Evolutionary conservation across 2,113 vertebrate species (phyloP).

Genomic region (Daphoenositta chrysoptera): DNA sequence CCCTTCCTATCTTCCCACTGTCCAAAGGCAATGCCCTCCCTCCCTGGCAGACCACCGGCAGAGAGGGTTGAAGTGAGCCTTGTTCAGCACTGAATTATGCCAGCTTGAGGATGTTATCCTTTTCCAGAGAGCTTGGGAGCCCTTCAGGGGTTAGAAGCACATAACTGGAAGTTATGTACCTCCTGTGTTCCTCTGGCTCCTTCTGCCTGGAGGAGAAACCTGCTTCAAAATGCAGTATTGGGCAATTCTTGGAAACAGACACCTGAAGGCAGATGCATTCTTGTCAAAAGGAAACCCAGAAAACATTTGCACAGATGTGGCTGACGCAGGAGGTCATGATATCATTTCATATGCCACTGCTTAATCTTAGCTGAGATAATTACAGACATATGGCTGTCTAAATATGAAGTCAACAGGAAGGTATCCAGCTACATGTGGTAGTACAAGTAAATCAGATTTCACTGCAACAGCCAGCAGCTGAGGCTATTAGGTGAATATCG

Average conservation of each 20-base stretch:
- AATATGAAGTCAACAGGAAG: slow-evolving; percentile 49
- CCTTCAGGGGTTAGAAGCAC: background rate
- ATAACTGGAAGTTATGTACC: background rate
- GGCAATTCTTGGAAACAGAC: background rate
- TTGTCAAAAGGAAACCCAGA: background rate
- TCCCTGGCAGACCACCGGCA: accelerated
- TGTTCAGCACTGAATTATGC: background rate
- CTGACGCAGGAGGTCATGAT: background rate
- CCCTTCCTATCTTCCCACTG: background rate
- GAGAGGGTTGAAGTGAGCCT: background rate
- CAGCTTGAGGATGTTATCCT: background rate
- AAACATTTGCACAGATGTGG: background rate
- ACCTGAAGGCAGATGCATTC: background rate
- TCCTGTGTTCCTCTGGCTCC: background rate
- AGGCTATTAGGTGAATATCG: background rate
- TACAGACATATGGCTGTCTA: slow-evolving; percentile 8
- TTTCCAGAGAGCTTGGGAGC: background rate
- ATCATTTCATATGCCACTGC: slow-evolving; percentile 10
- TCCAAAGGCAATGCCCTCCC: accelerated
- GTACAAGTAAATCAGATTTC: slow-evolving; percentile 25
- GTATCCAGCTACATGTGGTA: slow-evolving; percentile 16
- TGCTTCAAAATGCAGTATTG: background rate
- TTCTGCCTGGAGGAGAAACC: background rate
- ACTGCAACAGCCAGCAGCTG: background rate
- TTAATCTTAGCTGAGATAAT: slow-evolving; percentile 31